A percentile compares a stretch with the other conserved stretches of the same genome.
Conservation (phyloP, 1,140 invertebrate species). For the Aphelinus certus region DNA sequence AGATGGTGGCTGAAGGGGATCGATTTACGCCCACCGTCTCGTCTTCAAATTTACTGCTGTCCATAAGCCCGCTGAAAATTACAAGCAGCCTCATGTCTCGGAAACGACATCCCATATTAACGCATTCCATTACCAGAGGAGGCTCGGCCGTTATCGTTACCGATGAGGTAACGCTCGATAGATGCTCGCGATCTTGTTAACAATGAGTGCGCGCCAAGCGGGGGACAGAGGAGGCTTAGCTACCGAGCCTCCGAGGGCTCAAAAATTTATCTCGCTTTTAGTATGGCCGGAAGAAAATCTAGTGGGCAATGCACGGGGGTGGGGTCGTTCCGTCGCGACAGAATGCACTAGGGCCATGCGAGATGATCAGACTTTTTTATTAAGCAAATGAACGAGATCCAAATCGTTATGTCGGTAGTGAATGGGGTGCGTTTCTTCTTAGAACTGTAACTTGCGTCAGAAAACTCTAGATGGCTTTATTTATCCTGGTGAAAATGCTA, state of each 20-base stretch:
- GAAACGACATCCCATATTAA: constrained; percentile 57
- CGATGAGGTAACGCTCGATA: constrained; percentile 45
- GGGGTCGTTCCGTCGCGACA: background rate
- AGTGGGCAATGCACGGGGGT: constrained; percentile 5
- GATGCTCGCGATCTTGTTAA: constrained; percentile 16
- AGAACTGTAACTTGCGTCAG: too few species aligned
- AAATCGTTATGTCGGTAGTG: too few species aligned
- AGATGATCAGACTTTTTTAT: too few species aligned
- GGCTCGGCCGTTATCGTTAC: constrained; percentile 50
- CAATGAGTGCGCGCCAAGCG: background rate
- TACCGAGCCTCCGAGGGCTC: background rate
- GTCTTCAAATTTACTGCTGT: constrained; percentile 2
- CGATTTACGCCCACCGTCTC: background rate
- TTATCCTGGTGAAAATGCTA: too few species aligned
- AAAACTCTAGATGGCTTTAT: too few species aligned
- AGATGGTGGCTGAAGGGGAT: background rate
- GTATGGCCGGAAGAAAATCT: constrained; percentile 16
- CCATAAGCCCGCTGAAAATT: constrained; percentile 2
- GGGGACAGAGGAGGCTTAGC: background rate
- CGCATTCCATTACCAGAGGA: constrained; percentile 58
- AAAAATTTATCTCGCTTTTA: constrained; percentile 39
- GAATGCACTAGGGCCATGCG: too few species aligned
- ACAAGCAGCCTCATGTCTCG: background rate
- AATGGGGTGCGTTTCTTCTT: too few species aligned
- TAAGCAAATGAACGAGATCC: too few species aligned